Conservation (phyloP, 2,888 invertebrate genomes). For the Cabera pusaria region DNA sequence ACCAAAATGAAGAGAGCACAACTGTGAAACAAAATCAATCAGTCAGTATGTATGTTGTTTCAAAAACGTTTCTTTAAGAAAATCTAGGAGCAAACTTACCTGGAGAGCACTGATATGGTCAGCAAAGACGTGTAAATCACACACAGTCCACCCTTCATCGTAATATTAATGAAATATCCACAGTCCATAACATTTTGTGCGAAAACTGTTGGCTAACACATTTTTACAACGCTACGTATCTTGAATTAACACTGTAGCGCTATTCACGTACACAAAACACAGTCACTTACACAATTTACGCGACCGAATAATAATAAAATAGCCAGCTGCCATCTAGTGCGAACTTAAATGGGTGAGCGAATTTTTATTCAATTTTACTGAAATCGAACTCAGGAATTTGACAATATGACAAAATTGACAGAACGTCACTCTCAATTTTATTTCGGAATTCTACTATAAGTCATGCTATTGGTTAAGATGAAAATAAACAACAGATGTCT, state of each 20-base stretch:
- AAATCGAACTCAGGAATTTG: slow-evolving; percentile 44
- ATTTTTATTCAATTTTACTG: slow-evolving; percentile 48
- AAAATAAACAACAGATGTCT: slow-evolving; percentile 36
- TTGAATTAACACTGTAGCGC: slow-evolving; percentile 36
- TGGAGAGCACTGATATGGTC: slow-evolving; percentile 84
- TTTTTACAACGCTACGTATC: slow-evolving; percentile 51
- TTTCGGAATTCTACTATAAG: slow-evolving; percentile 19
- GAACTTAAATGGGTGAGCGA: slow-evolving; percentile 41
- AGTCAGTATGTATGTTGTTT: no score
- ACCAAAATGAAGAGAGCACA: slow-evolving; percentile 84
- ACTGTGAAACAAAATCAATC: no score
- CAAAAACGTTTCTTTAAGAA: background rate
- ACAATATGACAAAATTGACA: slow-evolving; percentile 46
- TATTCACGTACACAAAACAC: slow-evolving; percentile 41
- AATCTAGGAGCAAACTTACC: slow-evolving; percentile 60
- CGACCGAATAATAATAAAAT: slow-evolving; percentile 35
- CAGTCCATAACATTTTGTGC: slow-evolving; percentile 78
- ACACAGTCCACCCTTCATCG: slow-evolving; percentile 85
- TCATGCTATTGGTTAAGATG: slow-evolving; percentile 45
- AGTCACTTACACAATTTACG: slow-evolving; percentile 46
- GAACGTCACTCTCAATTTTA: slow-evolving; percentile 46
- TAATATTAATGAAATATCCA: slow-evolving; percentile 75
- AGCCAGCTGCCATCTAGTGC: slow-evolving; percentile 38
- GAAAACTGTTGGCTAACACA: slow-evolving; percentile 58
- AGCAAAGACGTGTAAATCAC: slow-evolving; percentile 84